phyloP scores from a whole-genome alignment of 2,888 invertebrate species.

The Drosophila meridiana region DNA sequence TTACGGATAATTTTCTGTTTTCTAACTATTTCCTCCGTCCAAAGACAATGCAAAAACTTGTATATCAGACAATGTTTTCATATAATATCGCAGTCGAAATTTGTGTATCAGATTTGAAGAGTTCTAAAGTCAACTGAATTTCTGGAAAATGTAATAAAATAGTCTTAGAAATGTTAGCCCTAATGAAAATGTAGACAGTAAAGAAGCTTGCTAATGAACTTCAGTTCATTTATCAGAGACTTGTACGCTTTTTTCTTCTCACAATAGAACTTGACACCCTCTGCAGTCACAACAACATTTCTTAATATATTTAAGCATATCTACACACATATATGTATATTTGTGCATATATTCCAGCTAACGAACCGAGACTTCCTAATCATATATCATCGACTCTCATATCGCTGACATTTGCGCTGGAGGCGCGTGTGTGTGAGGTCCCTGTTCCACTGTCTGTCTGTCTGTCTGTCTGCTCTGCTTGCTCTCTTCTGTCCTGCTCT shows the following conservation, averaged over 20 bases:
- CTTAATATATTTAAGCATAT: constrained; percentile 33
- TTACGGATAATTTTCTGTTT: too few species aligned
- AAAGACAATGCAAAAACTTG: not conserved
- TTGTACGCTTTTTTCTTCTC: constrained; percentile 16
- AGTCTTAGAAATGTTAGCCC: not conserved
- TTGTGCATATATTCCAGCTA: constrained; percentile 49
- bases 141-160: not conserved
- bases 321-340: not conserved
- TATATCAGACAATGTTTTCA: too few species aligned
- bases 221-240: constrained; percentile 1
- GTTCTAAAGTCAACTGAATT: not conserved
- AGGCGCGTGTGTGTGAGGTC: constrained; percentile 74
- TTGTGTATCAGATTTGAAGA: not conserved
- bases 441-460: constrained; percentile 13
- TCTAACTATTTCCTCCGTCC: too few species aligned
- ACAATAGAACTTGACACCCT: constrained; percentile 24
- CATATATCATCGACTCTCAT: constrained; percentile 78
- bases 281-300: constrained; percentile 63
- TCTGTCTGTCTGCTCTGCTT: not conserved
- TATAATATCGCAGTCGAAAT: not conserved
- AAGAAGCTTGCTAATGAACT: constrained; percentile 5
- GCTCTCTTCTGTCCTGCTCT: not conserved
- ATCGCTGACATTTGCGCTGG: constrained; percentile 72
- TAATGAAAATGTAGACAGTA: not conserved
- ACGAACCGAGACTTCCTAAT: constrained; percentile 76